Conservation (phyloP, 92 coral and sea anemone species). For the Scolanthus callimorphus region DNA sequence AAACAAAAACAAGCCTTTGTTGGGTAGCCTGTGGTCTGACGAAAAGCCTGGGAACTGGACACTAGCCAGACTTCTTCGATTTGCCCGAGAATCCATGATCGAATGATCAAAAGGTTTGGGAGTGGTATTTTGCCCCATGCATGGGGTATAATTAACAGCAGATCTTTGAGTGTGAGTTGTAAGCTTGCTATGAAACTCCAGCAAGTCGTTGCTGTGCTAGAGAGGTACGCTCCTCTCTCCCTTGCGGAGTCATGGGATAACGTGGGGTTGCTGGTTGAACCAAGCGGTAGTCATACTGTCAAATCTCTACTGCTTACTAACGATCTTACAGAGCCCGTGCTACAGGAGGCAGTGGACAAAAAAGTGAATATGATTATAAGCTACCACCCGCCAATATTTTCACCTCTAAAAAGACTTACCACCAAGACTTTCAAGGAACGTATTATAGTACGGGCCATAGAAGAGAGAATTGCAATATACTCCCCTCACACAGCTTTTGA, state of each 20-base stretch:
- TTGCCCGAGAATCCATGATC: too few species aligned
- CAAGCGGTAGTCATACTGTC: slow-evolving; percentile 67
- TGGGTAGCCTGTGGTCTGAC: too few species aligned
- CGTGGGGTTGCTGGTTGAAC: slow-evolving; percentile 95
- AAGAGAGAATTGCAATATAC: slow-evolving; percentile 80
- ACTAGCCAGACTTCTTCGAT: too few species aligned
- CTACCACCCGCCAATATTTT: slow-evolving; percentile 96
- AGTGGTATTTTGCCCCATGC: too few species aligned
- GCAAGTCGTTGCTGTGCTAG: slow-evolving; percentile 64
- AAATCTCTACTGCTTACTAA: slow-evolving; percentile 81
- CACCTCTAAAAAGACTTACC: slow-evolving; percentile 79
- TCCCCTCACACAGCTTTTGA: slow-evolving; percentile 99
- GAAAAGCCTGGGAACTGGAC: neutral
- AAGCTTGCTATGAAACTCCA: slow-evolving; percentile 67
- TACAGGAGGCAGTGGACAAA: slow-evolving; percentile 80
- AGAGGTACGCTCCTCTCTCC: slow-evolving; percentile 74
- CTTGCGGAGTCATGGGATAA: slow-evolving; percentile 98
- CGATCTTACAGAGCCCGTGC: slow-evolving; percentile 86
- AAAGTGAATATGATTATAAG: slow-evolving; percentile 73
- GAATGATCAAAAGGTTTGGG: too few species aligned
- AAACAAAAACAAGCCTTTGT: too few species aligned
- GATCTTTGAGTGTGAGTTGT: too few species aligned
- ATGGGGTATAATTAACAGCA: too few species aligned
- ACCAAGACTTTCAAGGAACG: slow-evolving; percentile 74
- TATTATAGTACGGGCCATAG: slow-evolving; percentile 83